These are phyloP conservation scores for Mellivora capensis DNA, from an alignment of 2,113 vertebrate genomes.

Conservation along the genomic window DNA sequence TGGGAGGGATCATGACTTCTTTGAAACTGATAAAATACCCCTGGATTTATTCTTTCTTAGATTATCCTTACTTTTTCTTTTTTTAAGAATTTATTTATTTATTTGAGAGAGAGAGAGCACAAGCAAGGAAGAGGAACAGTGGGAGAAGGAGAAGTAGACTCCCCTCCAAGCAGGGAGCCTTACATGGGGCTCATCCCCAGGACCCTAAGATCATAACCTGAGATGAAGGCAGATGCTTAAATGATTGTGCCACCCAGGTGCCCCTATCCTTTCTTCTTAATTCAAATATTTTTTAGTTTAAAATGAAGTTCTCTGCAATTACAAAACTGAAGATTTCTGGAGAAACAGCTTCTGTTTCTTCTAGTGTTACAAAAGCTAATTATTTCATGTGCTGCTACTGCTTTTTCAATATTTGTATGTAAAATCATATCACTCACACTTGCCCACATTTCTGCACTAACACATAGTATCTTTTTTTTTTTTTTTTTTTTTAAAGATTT, in stretches of 20 bases:
- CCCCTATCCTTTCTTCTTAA: background rate
- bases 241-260: background rate
- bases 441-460: background rate
- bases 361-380: background rate
- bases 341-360: background rate
- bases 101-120: background rate
- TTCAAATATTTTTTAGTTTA: background rate
- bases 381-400: background rate
- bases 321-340: conserved; percentile 33
- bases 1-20: background rate
- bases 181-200: background rate
- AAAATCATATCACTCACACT: background rate
- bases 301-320: background rate
- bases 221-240: background rate
- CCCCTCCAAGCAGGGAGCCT: background rate
- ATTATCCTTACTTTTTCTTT: background rate
- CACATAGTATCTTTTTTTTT: too few species aligned
- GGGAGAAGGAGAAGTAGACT: background rate
- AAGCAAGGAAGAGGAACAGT: background rate
- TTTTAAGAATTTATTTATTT: background rate
- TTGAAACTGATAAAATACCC: background rate
- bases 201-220: background rate
- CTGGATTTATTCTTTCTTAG: background rate
- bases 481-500: too few species aligned
- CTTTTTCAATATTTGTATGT: background rate